Base-by-base conservation (phyloP, 2,113 vertebrate genomes). In the Fregata magnificens region DNA sequence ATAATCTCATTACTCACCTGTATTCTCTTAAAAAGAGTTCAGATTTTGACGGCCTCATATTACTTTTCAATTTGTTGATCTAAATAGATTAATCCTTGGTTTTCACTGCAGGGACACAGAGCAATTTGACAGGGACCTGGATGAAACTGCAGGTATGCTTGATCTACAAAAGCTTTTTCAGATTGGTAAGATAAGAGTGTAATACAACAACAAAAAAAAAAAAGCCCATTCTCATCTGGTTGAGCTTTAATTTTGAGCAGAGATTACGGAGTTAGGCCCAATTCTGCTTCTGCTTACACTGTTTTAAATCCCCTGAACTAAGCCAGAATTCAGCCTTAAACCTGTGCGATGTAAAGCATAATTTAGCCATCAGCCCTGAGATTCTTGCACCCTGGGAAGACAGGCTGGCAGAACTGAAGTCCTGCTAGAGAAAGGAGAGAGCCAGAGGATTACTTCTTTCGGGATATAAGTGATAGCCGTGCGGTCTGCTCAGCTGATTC, bases 181-280 rank as follows among this genome's bases (percentile, higher is more conserved):
- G 89, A 47, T 16, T 28, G 36, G 25, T 76, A 74, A 93, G 65
- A 65, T 45, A 59, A 88, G 6, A 24, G 24, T 88, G 93, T 90
- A 94, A 86, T 55, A 61, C 15, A 45, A 28, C 53, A 26, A 31
- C 53, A 63, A 65, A 52, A 45, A 58, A 53, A 31, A 47, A 38
- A 76, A 58, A 49, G 3, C 38, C n/a, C 17, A 1, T 47, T 93
- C n/a, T 83, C 28, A 31, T 53, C 53, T 71, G 50, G 16, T 1
- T 56, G 80, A 95, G 76, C 55, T 93, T 94, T 88, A 72, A 92
- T 93, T 96, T 53, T 93, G 80, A 95, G 77, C 15, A 70, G 32
- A 94, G 71, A 82, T 58, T 90, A 73, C 0, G 1, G 78, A 90
- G 45, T 45, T 47, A 66, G 71, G 50, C 58, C 36, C 82, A 94